Percentiles rank a stretch among this genome's conserved stretches.
Conservation (phyloP, 2,797 vertebrate species). For the Mus minutoides region DNA sequence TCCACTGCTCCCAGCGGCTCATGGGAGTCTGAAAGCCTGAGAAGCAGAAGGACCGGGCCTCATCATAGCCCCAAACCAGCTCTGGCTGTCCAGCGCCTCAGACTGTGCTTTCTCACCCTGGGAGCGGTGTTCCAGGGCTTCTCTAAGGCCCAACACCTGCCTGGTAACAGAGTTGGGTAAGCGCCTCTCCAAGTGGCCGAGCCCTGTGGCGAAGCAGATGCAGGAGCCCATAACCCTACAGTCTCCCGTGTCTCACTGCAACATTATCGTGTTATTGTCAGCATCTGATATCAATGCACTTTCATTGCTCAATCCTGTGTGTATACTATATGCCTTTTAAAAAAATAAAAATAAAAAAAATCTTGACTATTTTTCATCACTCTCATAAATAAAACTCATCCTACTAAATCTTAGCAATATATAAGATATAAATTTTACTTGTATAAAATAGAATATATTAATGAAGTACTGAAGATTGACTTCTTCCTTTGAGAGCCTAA, state of each 20-base stretch:
- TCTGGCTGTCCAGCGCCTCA: too few species aligned
- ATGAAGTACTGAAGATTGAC: background rate
- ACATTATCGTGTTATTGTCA: background rate
- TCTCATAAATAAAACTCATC: background rate
- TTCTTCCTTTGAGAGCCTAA: background rate
- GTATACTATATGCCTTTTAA: background rate
- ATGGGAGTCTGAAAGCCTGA: too few species aligned
- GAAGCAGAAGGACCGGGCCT: too few species aligned
- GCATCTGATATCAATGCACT: background rate
- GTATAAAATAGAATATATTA: background rate
- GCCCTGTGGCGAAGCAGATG: too few species aligned
- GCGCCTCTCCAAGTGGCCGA: too few species aligned
- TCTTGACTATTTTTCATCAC: background rate
- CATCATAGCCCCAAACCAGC: too few species aligned
- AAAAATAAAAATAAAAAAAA: background rate
- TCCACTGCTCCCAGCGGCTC: too few species aligned
- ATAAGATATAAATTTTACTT: background rate
- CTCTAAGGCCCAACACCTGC: too few species aligned
- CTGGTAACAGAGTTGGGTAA: too few species aligned
- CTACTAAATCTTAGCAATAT: background rate
- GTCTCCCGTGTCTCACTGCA: background rate
- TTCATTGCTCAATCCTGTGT: background rate
- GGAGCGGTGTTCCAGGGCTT: too few species aligned
- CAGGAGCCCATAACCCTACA: background rate
- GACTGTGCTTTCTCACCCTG: too few species aligned